Percentiles rank a stretch among this genome's conserved stretches.
phyloP scores from a whole-genome alignment of 2,888 invertebrate species.

The Drosophila conformis region DNA sequence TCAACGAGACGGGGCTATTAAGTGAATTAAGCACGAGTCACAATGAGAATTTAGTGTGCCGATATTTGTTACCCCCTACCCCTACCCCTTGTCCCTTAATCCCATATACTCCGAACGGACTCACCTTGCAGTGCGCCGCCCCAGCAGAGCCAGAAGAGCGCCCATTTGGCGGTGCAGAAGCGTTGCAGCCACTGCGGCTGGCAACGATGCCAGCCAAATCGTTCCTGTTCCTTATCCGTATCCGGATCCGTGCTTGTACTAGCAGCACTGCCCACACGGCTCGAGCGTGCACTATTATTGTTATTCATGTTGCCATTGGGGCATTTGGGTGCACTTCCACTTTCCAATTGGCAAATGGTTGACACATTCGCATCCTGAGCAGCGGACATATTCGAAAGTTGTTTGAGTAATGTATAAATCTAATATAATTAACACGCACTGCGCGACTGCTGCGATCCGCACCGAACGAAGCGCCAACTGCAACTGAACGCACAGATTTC shows the following conservation, averaged over 20 bases:
- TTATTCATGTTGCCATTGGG: constrained; percentile 69
- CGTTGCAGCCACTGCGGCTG: constrained; percentile 88
- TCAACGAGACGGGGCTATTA: constrained; percentile 43
- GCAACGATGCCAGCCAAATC: constrained; percentile 89
- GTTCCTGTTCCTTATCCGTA: constrained; percentile 15
- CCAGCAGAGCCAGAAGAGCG: constrained; percentile 92
- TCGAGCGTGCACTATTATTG: constrained; percentile 75
- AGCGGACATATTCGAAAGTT: constrained; percentile 38
- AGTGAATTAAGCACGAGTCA: constrained; percentile 58
- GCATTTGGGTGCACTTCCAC: constrained; percentile 45
- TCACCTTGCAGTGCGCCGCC: constrained; percentile 92
- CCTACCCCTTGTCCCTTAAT: not conserved
- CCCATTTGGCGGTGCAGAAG: constrained; percentile 91
- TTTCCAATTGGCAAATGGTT: constrained; percentile 33
- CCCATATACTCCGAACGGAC: not conserved
- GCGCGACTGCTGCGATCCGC: constrained; percentile 61
- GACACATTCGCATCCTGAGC: constrained; percentile 26
- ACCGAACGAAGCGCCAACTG: constrained; percentile 62
- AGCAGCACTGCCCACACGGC: constrained; percentile 58
- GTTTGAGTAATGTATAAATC: not conserved
- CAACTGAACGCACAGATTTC: constrained; percentile 73
- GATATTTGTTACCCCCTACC: not conserved
- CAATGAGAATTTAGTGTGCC: constrained; percentile 24
- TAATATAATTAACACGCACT: not conserved
- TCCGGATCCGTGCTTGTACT: constrained; percentile 21